phyloP scores from a whole-genome alignment of 2,113 vertebrate genomes.

The Pimephales promelas region DNA sequence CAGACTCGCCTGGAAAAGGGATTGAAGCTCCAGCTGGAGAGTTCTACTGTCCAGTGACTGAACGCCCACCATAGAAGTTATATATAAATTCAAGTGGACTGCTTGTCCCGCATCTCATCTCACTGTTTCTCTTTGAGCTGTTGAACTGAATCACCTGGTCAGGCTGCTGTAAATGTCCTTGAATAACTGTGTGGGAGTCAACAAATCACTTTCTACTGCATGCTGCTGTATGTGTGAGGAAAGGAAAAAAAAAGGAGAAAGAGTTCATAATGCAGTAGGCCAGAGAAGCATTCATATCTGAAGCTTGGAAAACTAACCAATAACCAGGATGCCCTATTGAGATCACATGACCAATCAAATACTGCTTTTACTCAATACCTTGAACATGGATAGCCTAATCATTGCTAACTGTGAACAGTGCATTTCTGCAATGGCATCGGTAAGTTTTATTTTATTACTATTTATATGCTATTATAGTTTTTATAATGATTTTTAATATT shows the following conservation, averaged over 20 bases:
- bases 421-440: too few species aligned
- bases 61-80: not conserved
- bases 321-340: not conserved
- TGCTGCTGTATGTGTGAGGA: not conserved
- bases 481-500: not conserved
- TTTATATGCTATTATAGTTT: not conserved
- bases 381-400: too few species aligned
- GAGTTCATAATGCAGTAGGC: not conserved
- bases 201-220: not conserved
- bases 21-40: not conserved
- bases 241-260: not conserved
- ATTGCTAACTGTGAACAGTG: too few species aligned
- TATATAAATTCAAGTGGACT: constrained; percentile 10
- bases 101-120: not conserved
- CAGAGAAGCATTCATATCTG: not conserved
- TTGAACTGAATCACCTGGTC: not conserved
- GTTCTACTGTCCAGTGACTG: not conserved
- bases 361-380: too few species aligned
- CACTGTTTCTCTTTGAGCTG: not conserved
- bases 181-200: not conserved
- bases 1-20: not conserved
- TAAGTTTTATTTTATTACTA: too few species aligned
- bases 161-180: not conserved
- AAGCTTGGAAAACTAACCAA: not conserved
- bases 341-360: not conserved